These are phyloP conservation scores for Clarias laeviceps DNA, from an alignment of 2,797 vertebrate species.

Conservation along the genomic window DNA sequence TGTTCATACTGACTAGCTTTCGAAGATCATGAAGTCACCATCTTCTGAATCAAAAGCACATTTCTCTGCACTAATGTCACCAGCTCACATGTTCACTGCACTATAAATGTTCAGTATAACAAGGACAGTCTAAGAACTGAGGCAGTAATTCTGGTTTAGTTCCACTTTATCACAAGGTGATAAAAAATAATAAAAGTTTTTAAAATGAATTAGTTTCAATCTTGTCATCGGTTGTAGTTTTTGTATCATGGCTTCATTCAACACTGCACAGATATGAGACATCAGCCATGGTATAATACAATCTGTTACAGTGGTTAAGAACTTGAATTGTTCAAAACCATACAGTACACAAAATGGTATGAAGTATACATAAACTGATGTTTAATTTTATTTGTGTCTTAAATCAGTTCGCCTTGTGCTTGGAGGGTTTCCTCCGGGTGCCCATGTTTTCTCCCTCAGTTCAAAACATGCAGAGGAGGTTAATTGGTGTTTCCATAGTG, in stretches of 20 bases:
- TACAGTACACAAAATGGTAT: not conserved
- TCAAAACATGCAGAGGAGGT: too few species aligned
- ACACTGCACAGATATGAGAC: not conserved
- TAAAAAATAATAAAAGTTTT: not conserved
- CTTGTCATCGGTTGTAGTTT: not conserved
- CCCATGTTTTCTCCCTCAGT: too few species aligned
- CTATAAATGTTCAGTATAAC: not conserved
- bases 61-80: slow-evolving; percentile 1
- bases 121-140: not conserved
- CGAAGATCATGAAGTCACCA: slow-evolving; percentile 1
- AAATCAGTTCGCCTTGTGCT: too few species aligned
- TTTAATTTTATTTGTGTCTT: not conserved
- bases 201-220: not conserved
- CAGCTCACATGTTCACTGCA: not conserved
- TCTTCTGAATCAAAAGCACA: not conserved
- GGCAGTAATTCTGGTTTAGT: not conserved
- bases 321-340: not conserved
- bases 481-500: too few species aligned
- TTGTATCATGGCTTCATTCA: not conserved
- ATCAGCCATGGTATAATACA: not conserved
- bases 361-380: not conserved
- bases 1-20: slow-evolving; percentile 5
- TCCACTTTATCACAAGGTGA: not conserved
- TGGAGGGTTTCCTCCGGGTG: too few species aligned
- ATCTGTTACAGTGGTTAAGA: not conserved